Conservation (phyloP, 1,140 invertebrate species). For the Alviniconcha marisindica region DNA sequence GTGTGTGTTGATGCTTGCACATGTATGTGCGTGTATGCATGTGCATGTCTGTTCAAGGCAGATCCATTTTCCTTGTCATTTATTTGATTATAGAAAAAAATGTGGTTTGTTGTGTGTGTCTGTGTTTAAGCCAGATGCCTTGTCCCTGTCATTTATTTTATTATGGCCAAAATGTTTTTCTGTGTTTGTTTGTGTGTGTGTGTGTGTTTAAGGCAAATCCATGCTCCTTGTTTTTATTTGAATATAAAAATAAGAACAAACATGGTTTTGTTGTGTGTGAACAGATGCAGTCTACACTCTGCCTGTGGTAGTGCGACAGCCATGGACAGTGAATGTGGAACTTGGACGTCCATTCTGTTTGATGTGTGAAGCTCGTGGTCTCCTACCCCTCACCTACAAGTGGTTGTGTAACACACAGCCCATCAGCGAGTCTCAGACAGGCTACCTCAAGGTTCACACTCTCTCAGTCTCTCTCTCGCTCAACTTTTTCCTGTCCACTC, state of each 20-base stretch:
- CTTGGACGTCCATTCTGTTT: slow-evolving; percentile 39
- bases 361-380: slow-evolving; percentile 47
- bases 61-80: not conserved
- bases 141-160: too few species aligned
- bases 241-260: too few species aligned
- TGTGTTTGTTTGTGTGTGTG: too few species aligned
- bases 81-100: not conserved
- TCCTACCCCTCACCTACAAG: slow-evolving; percentile 47
- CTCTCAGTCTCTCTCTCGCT: too few species aligned
- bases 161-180: too few species aligned
- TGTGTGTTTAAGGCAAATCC: too few species aligned
- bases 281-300: slow-evolving; percentile 28
- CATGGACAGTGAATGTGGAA: slow-evolving; percentile 32
- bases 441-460: slow-evolving; percentile 27
- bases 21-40: not conserved
- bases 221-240: too few species aligned
- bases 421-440: slow-evolving; percentile 14
- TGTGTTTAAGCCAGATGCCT: too few species aligned
- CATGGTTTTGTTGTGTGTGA: slow-evolving; percentile 33
- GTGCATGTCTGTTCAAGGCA: not conserved
- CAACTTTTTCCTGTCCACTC: not conserved
- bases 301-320: slow-evolving; percentile 48
- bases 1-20: not conserved
- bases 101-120: not conserved
- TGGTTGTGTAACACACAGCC: slow-evolving; percentile 45